Evolutionary conservation across 2,888 invertebrate genomes (phyloP), one percentile per base, ranked within the genome.

Genomic region (Cyrtodaria siliqua): DNA sequence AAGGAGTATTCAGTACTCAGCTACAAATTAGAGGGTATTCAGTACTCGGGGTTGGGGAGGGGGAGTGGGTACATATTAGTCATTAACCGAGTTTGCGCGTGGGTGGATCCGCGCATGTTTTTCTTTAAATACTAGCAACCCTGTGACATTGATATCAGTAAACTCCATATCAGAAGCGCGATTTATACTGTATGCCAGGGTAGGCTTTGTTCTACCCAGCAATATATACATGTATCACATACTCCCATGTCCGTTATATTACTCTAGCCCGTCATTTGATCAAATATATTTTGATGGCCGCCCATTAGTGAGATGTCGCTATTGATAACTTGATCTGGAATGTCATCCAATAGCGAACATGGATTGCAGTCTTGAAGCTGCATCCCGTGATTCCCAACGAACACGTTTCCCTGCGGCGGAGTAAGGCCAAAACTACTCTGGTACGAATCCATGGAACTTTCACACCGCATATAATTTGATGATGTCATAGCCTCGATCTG

Each of bases 401-500:
- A 50, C 27, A 60, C 44, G 40, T 24, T 67, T 20, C 27, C 47
- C 18, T 59, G 64, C 12, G 59, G 44, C 1, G 66, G 56, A 3
- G 72, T 60, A 6, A 20, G 44, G 14, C 53, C 70, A 33, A 73
- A 59, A 44, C 52, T 67, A 23, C 69, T 68, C 16, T 68, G 77
- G 49, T 79, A 83, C 0, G 68, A 64, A 6, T 85, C 83, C 61
- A 79, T 71, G 16, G 68, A 66, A 53, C 63, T 78, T 59, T 85
- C 85, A 72, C 82, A 81, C n/a, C 81, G 81, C 77, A 85, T 74
- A 50, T 69, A 85, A 57, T 81, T 78, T 70, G 85, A 78, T 60
- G 86, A 86, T 61, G 86, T 79, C 64, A 86, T 79, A 57, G 84
- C 79, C 55, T 86, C 86, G 40, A 79, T 61, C 33, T 83, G 86